Base-by-base conservation (phyloP, 2,888 invertebrate species). In the Perizoma affinitatum region DNA sequence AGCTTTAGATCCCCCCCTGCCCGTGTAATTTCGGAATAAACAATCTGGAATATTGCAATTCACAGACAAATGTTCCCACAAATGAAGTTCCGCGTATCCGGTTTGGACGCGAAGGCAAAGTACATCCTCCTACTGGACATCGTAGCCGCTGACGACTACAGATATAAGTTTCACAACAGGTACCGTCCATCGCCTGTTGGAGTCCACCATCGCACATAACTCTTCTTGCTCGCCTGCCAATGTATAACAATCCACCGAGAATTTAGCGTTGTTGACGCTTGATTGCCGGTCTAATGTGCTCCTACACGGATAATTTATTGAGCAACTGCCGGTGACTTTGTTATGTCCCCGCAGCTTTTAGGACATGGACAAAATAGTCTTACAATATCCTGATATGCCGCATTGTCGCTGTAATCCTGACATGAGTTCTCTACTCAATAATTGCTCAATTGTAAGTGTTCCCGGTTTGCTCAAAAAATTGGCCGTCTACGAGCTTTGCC, bases 61-160 rank as follows among this genome's bases (percentile, higher is more conserved):
- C 96, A 69, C 96, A 99, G 99, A 95, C 98, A 99, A 95, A 99
- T 99, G 98, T 99, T 99, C 93, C 99, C 99, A 83, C 98, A 99
- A 94, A 99, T 97, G 96, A 99, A 99, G 95, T 98, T 99, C 93
- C 97, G 98, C 86, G 97, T 99, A 81, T 97, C 97, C 85, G 99
- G 99, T 79, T 94, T 99, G 93, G 99, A 99, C 94, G 97, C 98
- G 89, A 98, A 98, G 93, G 97, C 98, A 86, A 99, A 99, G 94
- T 99, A 99, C 95, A 98, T 99, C 91, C 95, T 99, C 69, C 95
- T 99, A 80, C 95, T 99, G 96, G 99, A 99, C 95, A 98, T 99
- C 90, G 98, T 99, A 78, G 98, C 99, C 51, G 98, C 99, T 69
- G 99, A 99, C 93, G 99, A 99, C 94, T 98, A 98, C 95, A 95